These are phyloP conservation scores for Xiphorhynchus erythropygius DNA, from an alignment of 2,797 vertebrate species.

Conservation along the genomic window DNA sequence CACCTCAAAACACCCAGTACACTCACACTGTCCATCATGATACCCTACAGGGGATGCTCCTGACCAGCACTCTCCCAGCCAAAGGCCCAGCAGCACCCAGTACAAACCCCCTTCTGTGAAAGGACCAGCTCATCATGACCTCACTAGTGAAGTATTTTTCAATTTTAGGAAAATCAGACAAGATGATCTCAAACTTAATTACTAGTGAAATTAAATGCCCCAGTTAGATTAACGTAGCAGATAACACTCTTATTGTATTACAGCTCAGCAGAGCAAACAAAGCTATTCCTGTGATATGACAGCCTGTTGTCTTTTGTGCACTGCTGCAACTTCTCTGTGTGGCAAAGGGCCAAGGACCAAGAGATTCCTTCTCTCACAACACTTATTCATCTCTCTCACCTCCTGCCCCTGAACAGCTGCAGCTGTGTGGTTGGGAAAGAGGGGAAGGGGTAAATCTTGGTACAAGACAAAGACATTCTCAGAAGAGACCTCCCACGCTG, in stretches of 20 bases:
- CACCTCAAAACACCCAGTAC: not conserved
- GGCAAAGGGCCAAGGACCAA: not conserved
- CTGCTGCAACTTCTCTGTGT: not conserved
- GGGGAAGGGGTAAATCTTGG: not conserved
- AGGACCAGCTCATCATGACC: slow-evolving; percentile 14
- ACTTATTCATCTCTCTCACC: not conserved
- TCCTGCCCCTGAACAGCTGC: not conserved
- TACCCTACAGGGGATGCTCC: not conserved
- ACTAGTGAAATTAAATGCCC: slow-evolving; percentile 55
- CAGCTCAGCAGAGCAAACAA: slow-evolving; percentile 46
- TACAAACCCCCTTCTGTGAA: slow-evolving; percentile 22
- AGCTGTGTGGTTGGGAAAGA: not conserved
- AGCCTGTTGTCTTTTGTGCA: not conserved
- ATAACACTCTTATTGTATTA: slow-evolving; percentile 58
- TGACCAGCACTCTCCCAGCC: not conserved
- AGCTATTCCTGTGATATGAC: slow-evolving; percentile 2
- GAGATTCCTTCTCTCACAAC: not conserved
- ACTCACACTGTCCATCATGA: not conserved
- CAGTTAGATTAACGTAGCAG: slow-evolving; percentile 14
- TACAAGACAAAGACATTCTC: not conserved
- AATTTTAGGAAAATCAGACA: slow-evolving; percentile 47
- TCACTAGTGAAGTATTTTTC: slow-evolving; percentile 47
- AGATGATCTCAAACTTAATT: slow-evolving; percentile 57
- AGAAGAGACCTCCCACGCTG: not conserved
- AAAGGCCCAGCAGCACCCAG: not conserved